Evolutionary conservation across 1,140 invertebrate species (phyloP).

Genomic region (Drosophila lowei): DNA sequence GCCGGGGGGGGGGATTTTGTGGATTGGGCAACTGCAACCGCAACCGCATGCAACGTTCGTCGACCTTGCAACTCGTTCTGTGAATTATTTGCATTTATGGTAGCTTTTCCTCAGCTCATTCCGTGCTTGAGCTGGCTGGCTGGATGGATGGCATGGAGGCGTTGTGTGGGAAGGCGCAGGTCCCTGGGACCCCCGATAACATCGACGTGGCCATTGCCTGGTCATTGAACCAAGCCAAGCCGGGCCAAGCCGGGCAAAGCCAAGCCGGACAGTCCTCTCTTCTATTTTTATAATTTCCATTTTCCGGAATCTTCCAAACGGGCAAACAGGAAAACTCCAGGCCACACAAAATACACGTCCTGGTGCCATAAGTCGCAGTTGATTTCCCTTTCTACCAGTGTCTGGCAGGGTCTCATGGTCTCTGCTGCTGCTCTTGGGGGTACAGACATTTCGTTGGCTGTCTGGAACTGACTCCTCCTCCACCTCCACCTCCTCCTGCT

Average conservation of each 20-base stretch:
- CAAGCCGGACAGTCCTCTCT: slow-evolving; percentile 15
- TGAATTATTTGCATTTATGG: slow-evolving; percentile 37
- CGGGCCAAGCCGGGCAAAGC: background rate
- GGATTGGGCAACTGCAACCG: slow-evolving; percentile 14
- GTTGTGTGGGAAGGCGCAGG: slow-evolving; percentile 24
- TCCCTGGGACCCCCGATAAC: slow-evolving; percentile 9
- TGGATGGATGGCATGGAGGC: no score
- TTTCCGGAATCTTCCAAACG: slow-evolving; percentile 1
- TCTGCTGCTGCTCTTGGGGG: slow-evolving; percentile 17
- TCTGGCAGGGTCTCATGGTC: slow-evolving; percentile 45
- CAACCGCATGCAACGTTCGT: slow-evolving; percentile 63
- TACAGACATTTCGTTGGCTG: slow-evolving; percentile 46
- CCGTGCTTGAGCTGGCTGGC: no score
- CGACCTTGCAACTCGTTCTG: slow-evolving; percentile 75
- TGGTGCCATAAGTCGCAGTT: slow-evolving; percentile 60
- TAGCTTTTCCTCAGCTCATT: slow-evolving; percentile 8
- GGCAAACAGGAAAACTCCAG: slow-evolving; percentile 23
- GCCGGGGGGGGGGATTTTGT: no score
- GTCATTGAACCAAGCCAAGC: slow-evolving; percentile 37
- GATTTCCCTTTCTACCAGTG: slow-evolving; percentile 71
- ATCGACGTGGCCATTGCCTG: slow-evolving; percentile 8
- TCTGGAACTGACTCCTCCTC: slow-evolving; percentile 22
- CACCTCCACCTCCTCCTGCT: slow-evolving; percentile 14
- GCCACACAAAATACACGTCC: slow-evolving; percentile 55
- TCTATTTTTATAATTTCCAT: no score